These are phyloP conservation scores for Sarcophaga variegata DNA, from an alignment of 2,888 invertebrate species.

Conservation along the genomic window DNA sequence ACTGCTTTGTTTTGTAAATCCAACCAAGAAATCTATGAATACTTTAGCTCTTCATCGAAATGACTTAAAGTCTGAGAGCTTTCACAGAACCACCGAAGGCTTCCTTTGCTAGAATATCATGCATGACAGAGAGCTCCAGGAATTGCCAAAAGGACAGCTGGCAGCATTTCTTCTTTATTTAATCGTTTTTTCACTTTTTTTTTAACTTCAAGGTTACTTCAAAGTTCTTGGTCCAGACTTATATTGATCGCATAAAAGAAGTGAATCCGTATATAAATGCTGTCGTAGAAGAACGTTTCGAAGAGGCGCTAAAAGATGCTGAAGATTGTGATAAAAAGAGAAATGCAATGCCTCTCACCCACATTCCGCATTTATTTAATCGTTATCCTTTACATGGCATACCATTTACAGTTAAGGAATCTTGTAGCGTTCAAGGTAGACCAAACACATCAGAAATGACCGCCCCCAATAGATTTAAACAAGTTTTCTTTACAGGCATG, in stretches of 20 bases:
- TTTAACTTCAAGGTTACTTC: slow-evolving; percentile 83
- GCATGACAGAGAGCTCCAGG: no score
- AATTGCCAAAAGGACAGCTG: no score
- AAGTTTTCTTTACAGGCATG: slow-evolving; percentile 83
- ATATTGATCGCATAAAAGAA: slow-evolving; percentile 85
- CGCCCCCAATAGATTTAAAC: background rate
- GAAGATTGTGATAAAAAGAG: slow-evolving; percentile 82
- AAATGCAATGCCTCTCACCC: rapidly evolving
- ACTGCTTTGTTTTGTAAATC: no score
- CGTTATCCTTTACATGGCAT: slow-evolving; percentile 89
- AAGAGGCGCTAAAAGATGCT: slow-evolving; percentile 86
- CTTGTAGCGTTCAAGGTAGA: slow-evolving; percentile 87
- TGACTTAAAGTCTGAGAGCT: no score
- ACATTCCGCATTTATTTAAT: slow-evolving; percentile 69
- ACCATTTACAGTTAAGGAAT: slow-evolving; percentile 92
- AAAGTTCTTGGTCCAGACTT: slow-evolving; percentile 84
- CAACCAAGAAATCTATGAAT: no score
- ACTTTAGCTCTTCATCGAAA: no score
- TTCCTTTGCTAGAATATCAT: no score
- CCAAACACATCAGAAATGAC: background rate
- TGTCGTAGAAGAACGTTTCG: slow-evolving; percentile 86
- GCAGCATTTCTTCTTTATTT: no score
- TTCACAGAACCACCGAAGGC: no score
- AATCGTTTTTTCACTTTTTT: background rate
- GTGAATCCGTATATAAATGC: slow-evolving; percentile 88